A percentile compares a stretch with the other conserved stretches of the same genome.
Conservation (phyloP, 1,140 invertebrate genomes). For the Eriosoma lanigerum region DNA sequence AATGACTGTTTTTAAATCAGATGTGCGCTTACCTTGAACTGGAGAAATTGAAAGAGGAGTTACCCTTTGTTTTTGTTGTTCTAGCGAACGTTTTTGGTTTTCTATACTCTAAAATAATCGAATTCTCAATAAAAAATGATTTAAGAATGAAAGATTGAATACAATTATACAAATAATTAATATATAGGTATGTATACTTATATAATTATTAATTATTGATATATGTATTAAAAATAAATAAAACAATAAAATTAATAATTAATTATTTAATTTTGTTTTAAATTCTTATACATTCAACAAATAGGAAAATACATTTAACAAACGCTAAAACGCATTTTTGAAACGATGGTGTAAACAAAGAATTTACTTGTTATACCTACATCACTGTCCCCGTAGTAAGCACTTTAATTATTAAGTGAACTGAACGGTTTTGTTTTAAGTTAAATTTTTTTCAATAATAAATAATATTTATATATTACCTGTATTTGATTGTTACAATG, state of each 20-base stretch:
- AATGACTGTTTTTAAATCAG: constrained; percentile 42
- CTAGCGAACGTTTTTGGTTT: constrained; percentile 52
- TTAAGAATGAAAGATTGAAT: constrained; percentile 40
- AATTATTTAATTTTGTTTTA: background rate
- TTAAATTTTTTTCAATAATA: background rate
- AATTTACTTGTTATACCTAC: constrained; percentile 2
- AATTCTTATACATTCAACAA: constrained; percentile 22
- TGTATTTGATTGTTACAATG: constrained; percentile 89
- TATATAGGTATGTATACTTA: constrained; percentile 14
- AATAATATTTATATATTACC: constrained; percentile 56
- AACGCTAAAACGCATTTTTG: constrained; percentile 22
- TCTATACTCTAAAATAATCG: constrained; percentile 52
- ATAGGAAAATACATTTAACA: constrained; percentile 11
- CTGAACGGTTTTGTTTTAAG: background rate
- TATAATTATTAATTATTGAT: constrained; percentile 20
- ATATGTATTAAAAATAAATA: constrained; percentile 11
- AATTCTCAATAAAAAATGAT: constrained; percentile 50
- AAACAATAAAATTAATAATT: background rate
- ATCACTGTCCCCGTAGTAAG: background rate
- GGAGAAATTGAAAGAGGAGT: constrained; percentile 50
- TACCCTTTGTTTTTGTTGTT: constrained; percentile 52
- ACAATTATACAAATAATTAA: constrained; percentile 42
- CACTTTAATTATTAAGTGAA: background rate
- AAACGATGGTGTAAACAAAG: background rate
- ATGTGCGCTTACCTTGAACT: constrained; percentile 47